Base-by-base conservation (phyloP, 2,888 invertebrate genomes). In the Linnaemya vulpina region DNA sequence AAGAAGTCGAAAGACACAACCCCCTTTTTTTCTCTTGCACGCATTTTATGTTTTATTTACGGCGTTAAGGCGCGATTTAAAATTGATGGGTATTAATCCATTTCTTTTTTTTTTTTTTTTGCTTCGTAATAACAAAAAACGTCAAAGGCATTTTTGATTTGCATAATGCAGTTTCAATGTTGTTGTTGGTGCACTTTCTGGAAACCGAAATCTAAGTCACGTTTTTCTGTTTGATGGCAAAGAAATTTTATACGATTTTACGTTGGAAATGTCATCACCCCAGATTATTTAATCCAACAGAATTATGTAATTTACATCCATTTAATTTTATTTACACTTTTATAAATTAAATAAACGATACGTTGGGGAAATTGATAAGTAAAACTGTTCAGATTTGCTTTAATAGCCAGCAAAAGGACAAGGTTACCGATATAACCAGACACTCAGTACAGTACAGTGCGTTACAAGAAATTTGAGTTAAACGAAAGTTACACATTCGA, bases 1-100 rank as follows among this genome's bases (percentile, higher is more conserved):
- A 9, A 38, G 17, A 70, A 78, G 22, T 9, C 11, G 53, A 58
- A 46, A 76, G 38, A 38, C 11, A 38, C 8, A 10, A 10, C 2
- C 62, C 13, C 53, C 9, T 10, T 62, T 76, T 30, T 76, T 25
- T 17, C n/a, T 58, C 43, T 70, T 3, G 38, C 71, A 77, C 63
- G 81, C 75, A 71, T 43, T 65, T 70, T 55, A 22, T 78, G 43
- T 60, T 53, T 38, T 67, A 25, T 40, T 43, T 62, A n/a, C n/a
- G n/a, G n/a, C 1, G 22, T 53, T 30, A 13, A 40, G 17, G 49
- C 76, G 77, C 70, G 71, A 65, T 58, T 83, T 71, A 51, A 5
- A 53, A 17, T 62, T 58, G 73, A 40, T 65, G 58, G 40, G 17
- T 25, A 60, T 67, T n/a, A 78, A 58, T 74, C 71, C 74, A 53